A percentile compares a stretch with the other conserved stretches of the same genome.
phyloP scores from a whole-genome alignment of 1,140 invertebrate species.

The Eueides isabella region DNA sequence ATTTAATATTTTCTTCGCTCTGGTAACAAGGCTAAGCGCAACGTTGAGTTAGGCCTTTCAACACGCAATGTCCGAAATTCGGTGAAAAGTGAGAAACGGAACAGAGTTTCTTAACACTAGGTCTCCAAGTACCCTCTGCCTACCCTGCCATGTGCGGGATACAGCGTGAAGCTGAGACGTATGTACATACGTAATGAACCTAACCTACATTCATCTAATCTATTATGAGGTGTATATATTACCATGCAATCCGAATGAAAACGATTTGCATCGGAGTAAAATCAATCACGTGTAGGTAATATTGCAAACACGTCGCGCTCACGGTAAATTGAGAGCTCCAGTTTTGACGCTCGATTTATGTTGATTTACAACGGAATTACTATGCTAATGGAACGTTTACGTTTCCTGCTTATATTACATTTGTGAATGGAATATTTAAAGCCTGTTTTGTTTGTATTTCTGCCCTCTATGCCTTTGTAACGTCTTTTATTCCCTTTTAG shows the following conservation, averaged over 20 bases:
- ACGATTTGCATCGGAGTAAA: slow-evolving; percentile 39
- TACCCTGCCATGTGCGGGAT: background rate
- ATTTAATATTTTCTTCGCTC: too few relatives aligned
- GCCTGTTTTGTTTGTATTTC: background rate
- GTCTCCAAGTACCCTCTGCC: background rate
- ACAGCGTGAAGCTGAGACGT: background rate
- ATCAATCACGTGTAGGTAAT: slow-evolving; percentile 46
- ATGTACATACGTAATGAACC: too few relatives aligned
- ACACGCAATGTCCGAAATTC: background rate
- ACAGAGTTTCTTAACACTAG: background rate
- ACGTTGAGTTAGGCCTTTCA: background rate
- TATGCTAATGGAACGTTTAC: slow-evolving; percentile 23
- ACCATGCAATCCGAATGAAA: slow-evolving; percentile 9
- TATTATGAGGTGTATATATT: background rate
- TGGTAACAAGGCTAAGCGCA: too few relatives aligned
- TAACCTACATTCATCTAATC: too few relatives aligned
- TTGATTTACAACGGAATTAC: slow-evolving; percentile 53
- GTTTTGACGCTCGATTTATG: slow-evolving; percentile 59
- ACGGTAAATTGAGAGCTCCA: slow-evolving; percentile 51
- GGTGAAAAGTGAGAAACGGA: background rate
- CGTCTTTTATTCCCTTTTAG: background rate
- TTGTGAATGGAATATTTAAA: slow-evolving; percentile 5
- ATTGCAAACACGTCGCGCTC: slow-evolving; percentile 41
- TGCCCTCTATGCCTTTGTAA: background rate
- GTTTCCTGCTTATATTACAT: slow-evolving; percentile 16